phyloP scores from a whole-genome alignment of 2,888 invertebrate genomes.

The Ophraella communa region DNA sequence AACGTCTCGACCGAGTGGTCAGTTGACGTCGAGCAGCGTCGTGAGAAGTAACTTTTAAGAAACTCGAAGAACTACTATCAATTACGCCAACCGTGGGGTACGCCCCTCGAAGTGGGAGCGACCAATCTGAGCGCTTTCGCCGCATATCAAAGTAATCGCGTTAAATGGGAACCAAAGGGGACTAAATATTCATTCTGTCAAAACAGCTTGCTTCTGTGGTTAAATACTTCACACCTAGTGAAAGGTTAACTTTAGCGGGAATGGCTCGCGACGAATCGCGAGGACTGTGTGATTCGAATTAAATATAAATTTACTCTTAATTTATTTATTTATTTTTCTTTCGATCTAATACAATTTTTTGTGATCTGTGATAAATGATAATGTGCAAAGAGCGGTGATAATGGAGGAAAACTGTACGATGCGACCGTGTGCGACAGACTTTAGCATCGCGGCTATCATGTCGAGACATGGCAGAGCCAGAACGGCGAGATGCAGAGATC shows the following conservation, averaged over 20 bases:
- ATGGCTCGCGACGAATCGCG: slow-evolving; percentile 12
- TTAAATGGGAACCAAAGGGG: slow-evolving; percentile 59
- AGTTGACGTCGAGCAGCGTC: slow-evolving; percentile 64
- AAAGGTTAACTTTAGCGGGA: slow-evolving; percentile 23
- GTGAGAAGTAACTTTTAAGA: slow-evolving; percentile 43
- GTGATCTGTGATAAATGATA: slow-evolving; percentile 40
- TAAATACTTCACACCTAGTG: slow-evolving; percentile 38
- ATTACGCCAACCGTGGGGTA: slow-evolving; percentile 62
- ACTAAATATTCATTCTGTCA: slow-evolving; percentile 61
- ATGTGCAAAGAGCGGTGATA: slow-evolving; percentile 44
- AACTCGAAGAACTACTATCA: slow-evolving; percentile 59
- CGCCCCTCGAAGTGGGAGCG: slow-evolving; percentile 61
- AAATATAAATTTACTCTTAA: background rate
- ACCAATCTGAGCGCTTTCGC: slow-evolving; percentile 61
- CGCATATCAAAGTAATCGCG: slow-evolving; percentile 58
- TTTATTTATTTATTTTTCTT: slow-evolving; percentile 17
- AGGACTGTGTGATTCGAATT: slow-evolving; percentile 5
- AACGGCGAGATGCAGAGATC: slow-evolving; percentile 65
- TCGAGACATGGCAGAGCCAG: slow-evolving; percentile 72
- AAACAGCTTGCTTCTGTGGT: slow-evolving; percentile 58
- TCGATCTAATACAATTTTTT: slow-evolving; percentile 38
- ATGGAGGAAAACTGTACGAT: slow-evolving; percentile 74
- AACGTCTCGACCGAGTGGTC: slow-evolving; percentile 64
- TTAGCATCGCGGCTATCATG: slow-evolving; percentile 96
- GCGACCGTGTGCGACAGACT: slow-evolving; percentile 88